Percentiles rank a stretch among this genome's conserved stretches.
These are phyloP conservation scores for Chanos chanos DNA, from an alignment of 2,797 vertebrate species.

Conservation along the genomic window DNA sequence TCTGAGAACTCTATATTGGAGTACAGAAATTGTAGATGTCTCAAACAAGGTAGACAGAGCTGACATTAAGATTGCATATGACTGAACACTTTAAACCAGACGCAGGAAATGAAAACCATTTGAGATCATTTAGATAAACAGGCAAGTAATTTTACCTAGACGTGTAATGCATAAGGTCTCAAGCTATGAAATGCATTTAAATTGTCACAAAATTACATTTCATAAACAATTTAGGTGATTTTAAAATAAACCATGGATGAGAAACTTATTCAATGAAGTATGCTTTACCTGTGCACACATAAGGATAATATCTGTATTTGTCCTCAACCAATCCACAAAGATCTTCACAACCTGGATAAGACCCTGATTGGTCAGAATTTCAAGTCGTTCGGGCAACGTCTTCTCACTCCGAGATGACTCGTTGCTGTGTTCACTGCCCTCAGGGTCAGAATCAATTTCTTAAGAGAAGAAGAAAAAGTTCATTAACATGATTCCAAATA, in stretches of 20 bases:
- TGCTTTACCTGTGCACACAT: slow-evolving; percentile 88
- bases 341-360: slow-evolving; percentile 91
- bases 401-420: slow-evolving; percentile 83
- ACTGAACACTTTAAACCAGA: too few relatives aligned
- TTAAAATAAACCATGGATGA: too few relatives aligned
- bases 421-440: slow-evolving; percentile 82
- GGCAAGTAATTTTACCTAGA: too few relatives aligned
- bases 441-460: slow-evolving; percentile 85
- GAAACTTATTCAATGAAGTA: too few relatives aligned
- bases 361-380: slow-evolving; percentile 85
- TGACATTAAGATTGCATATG: not conserved
- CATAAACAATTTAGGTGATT: too few relatives aligned
- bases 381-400: slow-evolving; percentile 85
- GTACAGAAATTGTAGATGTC: not conserved
- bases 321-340: slow-evolving; percentile 93
- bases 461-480: not conserved
- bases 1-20: slow-evolving; percentile 86
- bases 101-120: too few relatives aligned
- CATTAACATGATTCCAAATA: not conserved
- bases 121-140: too few relatives aligned
- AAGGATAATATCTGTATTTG: slow-evolving; percentile 93
- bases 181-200: too few relatives aligned
- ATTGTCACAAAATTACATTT: too few relatives aligned
- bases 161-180: too few relatives aligned
- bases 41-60: not conserved